Base-by-base conservation (phyloP, 2,888 invertebrate species). In the Lacanobia wlatinum region DNA sequence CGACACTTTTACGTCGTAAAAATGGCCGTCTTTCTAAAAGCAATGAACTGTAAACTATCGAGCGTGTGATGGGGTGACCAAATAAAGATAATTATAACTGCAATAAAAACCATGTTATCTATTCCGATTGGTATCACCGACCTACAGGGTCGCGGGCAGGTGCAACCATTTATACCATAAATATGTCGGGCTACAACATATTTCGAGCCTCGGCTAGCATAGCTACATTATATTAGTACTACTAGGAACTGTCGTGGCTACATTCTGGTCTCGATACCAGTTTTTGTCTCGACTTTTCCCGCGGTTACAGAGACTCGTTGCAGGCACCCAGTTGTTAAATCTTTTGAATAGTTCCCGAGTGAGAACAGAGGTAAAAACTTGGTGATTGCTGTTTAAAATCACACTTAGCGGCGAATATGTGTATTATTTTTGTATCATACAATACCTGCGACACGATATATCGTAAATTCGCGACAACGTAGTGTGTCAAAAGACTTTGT, bases 91-190 rank as follows among this genome's bases (percentile, higher is more conserved):
- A 90, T 89, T 88, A 87, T 89, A 86, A 83, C 72, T 81, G 43
- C 73, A 76, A 86, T 85, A 89, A 88, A 87, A 83, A 84, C 2
- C 18, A 76, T 77, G 70, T 83, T 86, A 85, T 82, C 85, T 87
- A 88, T 86, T 84, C 84, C 85, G 85, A 89, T 91, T 87, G 84
- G 76, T 87, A 90, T 89, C 88, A 70, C 65, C 88, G 88, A 91
- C 90, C 91, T 90, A 87, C 91, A 88, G 88, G 87, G 87, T 77
- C 72, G 90, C 46, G 53, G 83, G 91, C 94, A 94, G 94, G 93
- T 94, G 94, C 78, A 72, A 72, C 61, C 82, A 64, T 76, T 76
- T 84, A 80, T 87, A 82, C 82, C 80, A 70, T 89, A 89, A 87
- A 87, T 87, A 90, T 87, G 89, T 86, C 80, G 80, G 68, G 18